Conservation (phyloP, 1,140 invertebrate species). For the Caenorhabditis latens region DNA sequence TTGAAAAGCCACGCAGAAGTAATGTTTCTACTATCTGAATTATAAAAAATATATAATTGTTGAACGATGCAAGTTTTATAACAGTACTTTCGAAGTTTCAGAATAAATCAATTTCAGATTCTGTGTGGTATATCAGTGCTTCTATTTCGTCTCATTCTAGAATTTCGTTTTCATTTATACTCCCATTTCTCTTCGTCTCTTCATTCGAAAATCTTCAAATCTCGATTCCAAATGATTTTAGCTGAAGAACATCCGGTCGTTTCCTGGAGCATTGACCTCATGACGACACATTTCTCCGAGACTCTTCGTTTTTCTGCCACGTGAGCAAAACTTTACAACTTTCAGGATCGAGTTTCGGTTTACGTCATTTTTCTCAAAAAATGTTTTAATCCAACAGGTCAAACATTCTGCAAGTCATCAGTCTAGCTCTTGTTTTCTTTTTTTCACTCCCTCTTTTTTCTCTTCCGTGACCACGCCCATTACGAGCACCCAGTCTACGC, state of each 20-base stretch:
- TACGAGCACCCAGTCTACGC: not conserved
- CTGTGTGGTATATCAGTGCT: too few species aligned
- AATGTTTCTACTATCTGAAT: too few species aligned
- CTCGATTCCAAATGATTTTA: not conserved
- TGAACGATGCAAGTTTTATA: too few species aligned
- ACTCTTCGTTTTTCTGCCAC: constrained; percentile 32
- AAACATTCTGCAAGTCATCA: constrained; percentile 14
- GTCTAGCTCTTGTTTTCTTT: not conserved
- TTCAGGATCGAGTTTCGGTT: not conserved
- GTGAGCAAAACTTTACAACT: constrained; percentile 39
- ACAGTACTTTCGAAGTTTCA: too few species aligned
- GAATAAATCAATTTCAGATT: too few species aligned
- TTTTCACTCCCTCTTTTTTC: not conserved
- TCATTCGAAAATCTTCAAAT: not conserved
- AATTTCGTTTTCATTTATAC: not conserved
- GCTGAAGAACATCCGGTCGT: not conserved
- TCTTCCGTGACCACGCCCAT: not conserved
- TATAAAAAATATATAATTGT: too few species aligned
- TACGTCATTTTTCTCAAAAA: constrained; percentile 12
- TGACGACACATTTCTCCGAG: constrained; percentile 6
- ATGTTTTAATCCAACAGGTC: not conserved
- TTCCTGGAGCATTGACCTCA: constrained; percentile 15
- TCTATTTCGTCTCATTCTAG: too few species aligned
- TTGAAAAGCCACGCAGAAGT: too few species aligned
- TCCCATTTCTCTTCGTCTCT: not conserved